Evolutionary conservation across 1,140 invertebrate species (phyloP), one percentile per base, ranked within the genome.

Genomic region (Matsumurasca onukii): DNA sequence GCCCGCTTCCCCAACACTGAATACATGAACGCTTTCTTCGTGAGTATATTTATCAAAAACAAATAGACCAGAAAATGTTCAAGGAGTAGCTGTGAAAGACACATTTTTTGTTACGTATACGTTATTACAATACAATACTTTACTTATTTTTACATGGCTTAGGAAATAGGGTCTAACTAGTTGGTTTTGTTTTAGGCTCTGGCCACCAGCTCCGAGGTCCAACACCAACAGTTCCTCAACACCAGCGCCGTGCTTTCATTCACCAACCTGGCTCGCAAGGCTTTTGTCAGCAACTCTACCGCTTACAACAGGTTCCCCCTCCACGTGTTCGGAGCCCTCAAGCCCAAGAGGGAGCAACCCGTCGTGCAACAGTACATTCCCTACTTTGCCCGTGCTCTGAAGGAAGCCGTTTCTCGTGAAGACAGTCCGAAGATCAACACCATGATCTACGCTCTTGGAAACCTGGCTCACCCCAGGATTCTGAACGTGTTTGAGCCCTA

Each of bases 401-500:
- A 82, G 34, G 48, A 82, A 48, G 82, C 87, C 17, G 76, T 88
- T 12, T 52, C 81, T 17, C 48, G 81, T 2, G 73, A 74, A 2
- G 80, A 89, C 67, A 82, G 78, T 69, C 73, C 76, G 25, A 84
- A 84, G 76, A 83, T 86, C 27, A 85, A 86, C 68, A 78, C 84
- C 0, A 86, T 83, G 76, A 85, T 86, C 45, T 76, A 81, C 27
- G 88, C 88, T 61, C 78, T 91, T 61, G 88, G 88, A 45, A 85
- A 84, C 69, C 77, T 86, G 1, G 86, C 76, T 39, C 85, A 89
- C 75, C 83, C 82, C 2, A 78, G 78, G 64, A 84, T 89, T 52
- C 71, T 90, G 1, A 70, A 79, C 1, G 79, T 84, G 1, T 87
- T 88, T 71, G 81, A 87, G 74, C 86, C 87, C 3, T 91, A 88